Base-by-base conservation (phyloP, 2,888 invertebrate genomes). In the Drosophila kokeensis region DNA sequence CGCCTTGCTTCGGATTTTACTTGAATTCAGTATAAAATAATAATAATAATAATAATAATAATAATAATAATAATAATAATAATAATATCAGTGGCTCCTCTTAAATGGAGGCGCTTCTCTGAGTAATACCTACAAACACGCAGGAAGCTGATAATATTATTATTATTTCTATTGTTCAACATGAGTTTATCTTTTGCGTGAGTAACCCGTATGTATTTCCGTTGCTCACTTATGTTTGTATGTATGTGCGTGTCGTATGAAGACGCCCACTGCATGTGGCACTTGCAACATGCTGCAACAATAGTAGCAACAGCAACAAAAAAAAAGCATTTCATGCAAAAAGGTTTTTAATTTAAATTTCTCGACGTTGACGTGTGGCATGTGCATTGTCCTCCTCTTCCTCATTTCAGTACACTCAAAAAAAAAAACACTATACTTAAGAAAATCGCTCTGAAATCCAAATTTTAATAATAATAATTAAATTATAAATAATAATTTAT, bases 311-410 rank as follows among this genome's bases (percentile, higher is more conserved):
- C 65, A 72, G 75, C 70, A 83, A 15, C 64, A 68, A 50, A 52
- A 27, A 24, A 34, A 68, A 73, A 66, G 58, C 69, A 73, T 78
- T 83, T 81, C 76, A 78, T 76, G 87, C 85, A 83, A 87, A 84
- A 89, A 86, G 84, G 80, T 87, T 87, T 82, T 83, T 82, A 87
- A 91, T 89, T 82, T 89, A 91, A 91, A 91, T 90, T 90, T 86
- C 79, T 82, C 84, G 60, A 79, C 55, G 75, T 79, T 91, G 88
- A 89, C 83, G 83, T 88, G 82, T 80, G 82, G 79, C 82, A 89
- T 89, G 89, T 90, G 91, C 81, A 84, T 62, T 76, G 76, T 69
- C 79, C 71, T 82, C 65, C 55, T 55, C 55, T 55, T 49, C 45
- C 30, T 53, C 49, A 15, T 55, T 24, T 8, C 8, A 4, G 15